Conservation (phyloP, 2,113 vertebrate species). For the Columbina picui region DNA sequence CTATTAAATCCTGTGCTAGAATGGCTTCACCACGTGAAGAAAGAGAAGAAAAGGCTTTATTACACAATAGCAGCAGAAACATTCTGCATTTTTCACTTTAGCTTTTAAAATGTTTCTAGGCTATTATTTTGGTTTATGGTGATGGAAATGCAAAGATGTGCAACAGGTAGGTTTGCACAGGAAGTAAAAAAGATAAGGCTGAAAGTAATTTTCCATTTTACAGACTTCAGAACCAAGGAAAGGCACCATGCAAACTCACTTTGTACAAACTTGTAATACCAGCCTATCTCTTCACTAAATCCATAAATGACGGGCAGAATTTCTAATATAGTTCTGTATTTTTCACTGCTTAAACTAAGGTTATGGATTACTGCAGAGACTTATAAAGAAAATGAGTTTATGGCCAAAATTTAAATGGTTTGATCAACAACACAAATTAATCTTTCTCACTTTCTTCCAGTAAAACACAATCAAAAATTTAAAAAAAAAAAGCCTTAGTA, state of each 20-base stretch:
- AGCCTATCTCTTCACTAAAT: neutral
- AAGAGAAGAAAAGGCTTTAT: neutral
- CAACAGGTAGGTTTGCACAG: neutral
- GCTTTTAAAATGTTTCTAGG: neutral
- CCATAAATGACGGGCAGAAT: neutral
- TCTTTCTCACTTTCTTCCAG: neutral
- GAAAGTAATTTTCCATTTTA: constrained; percentile 4
- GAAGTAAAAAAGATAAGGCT: neutral
- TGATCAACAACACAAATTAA: neutral
- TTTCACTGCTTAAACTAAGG: neutral
- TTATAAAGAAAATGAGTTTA: neutral
- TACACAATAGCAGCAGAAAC: neutral
- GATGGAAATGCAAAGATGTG: neutral
- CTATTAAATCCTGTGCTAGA: neutral
- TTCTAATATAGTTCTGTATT: neutral
- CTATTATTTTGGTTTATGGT: neutral
- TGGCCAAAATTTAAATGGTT: neutral
- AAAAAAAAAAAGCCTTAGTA: neutral
- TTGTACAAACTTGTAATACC: neutral
- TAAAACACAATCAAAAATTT: neutral
- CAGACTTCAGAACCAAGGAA: neutral
- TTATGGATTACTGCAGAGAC: neutral
- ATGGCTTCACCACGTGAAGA: neutral
- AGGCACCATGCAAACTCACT: neutral
- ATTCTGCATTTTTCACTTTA: neutral